These are phyloP conservation scores for Rhabdophis nuchalis DNA, from an alignment of 2,797 vertebrate genomes.

Conservation along the genomic window DNA sequence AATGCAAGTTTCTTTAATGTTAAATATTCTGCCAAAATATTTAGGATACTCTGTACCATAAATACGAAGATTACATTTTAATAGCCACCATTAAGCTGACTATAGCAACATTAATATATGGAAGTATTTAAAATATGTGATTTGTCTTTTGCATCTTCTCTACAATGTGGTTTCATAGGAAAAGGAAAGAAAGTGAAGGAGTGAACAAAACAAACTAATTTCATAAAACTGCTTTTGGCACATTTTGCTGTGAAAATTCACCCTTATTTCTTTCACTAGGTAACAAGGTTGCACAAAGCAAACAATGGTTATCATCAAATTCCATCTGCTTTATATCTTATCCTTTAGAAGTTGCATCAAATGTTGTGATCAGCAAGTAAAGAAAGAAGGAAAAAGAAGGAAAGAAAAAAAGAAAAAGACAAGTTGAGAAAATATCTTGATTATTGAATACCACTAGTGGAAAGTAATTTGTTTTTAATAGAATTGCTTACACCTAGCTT, in stretches of 20 bases:
- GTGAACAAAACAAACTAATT: neutral
- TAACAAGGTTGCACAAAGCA: neutral
- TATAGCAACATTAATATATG: neutral
- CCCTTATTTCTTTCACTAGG: neutral
- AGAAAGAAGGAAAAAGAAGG: neutral
- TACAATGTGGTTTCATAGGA: neutral
- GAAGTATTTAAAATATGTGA: neutral
- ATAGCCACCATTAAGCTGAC: neutral
- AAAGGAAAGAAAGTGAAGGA: neutral
- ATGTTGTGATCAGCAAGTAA: neutral
- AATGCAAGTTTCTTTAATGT: neutral
- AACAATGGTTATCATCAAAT: neutral
- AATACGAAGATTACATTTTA: neutral
- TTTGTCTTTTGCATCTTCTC: neutral
- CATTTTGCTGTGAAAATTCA: neutral
- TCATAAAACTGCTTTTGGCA: neutral
- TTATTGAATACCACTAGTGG: slow-evolving; percentile 37
- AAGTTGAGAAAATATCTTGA: neutral
- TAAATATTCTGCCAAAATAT: neutral
- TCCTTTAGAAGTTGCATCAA: neutral
- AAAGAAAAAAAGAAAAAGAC: neutral
- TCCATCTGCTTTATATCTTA: neutral
- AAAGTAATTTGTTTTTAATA: slow-evolving; percentile 55
- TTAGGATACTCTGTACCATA: neutral
- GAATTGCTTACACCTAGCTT: slow-evolving; percentile 52